phyloP scores from a whole-genome alignment of 2,797 vertebrate genomes.

The Balearica regulorum region DNA sequence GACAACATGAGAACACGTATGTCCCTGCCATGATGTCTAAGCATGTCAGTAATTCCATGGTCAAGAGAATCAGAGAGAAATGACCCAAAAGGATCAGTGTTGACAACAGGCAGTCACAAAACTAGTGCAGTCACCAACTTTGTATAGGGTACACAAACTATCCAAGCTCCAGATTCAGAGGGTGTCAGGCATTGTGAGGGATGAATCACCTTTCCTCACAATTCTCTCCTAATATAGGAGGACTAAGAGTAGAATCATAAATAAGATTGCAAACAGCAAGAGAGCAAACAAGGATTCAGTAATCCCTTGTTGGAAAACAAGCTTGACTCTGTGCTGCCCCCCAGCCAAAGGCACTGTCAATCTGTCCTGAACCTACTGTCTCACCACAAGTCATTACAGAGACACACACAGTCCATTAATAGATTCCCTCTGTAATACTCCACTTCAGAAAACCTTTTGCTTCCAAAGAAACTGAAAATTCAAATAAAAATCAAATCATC shows the following conservation, averaged over 20 bases:
- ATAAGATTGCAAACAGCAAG: not conserved
- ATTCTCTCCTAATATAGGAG: not conserved
- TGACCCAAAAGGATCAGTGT: not conserved
- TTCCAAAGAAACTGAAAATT: not conserved
- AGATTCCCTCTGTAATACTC: not conserved
- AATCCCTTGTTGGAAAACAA: not conserved
- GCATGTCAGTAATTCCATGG: not conserved
- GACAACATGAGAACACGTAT: not conserved
- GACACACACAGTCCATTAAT: not conserved
- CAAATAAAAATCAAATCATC: not conserved
- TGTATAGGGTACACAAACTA: not conserved
- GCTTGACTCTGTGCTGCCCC: not conserved
- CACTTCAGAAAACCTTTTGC: not conserved
- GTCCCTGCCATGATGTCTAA: not conserved
- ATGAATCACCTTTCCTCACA: not conserved
- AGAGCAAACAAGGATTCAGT: not conserved
- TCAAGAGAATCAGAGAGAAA: not conserved
- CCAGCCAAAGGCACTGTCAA: not conserved
- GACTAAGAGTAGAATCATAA: not conserved
- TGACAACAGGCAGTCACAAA: not conserved
- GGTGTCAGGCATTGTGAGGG: not conserved
- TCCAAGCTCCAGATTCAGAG: not conserved
- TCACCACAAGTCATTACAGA: not conserved
- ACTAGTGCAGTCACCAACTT: not conserved
- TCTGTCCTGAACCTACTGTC: not conserved